Percentiles rank a stretch among this genome's conserved stretches.
phyloP scores from a whole-genome alignment of 2,888 invertebrate species.

The Eilema griseolum region DNA sequence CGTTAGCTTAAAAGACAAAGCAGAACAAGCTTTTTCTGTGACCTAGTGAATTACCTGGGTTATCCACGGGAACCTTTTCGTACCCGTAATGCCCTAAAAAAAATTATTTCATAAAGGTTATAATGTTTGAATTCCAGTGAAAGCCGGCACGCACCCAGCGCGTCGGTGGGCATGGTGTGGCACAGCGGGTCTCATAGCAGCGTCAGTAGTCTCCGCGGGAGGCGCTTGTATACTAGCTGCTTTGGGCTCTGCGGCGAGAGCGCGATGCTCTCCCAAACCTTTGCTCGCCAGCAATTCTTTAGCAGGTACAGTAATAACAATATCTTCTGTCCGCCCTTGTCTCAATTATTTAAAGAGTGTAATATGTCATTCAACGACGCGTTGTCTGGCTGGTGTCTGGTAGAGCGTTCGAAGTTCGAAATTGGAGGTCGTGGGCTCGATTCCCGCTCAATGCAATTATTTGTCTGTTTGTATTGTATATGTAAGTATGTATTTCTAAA shows the following conservation, averaged over 20 bases:
- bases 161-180: conserved; percentile 92
- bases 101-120: not conserved
- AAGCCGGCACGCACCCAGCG: conserved; percentile 85
- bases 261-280: conserved; percentile 88
- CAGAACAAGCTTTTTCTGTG: too few relatives aligned
- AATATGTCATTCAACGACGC: not conserved
- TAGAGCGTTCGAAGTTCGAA: too few relatives aligned
- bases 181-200: conserved; percentile 90
- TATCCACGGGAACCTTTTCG: too few relatives aligned
- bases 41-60: too few relatives aligned
- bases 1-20: too few relatives aligned
- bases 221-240: conserved; percentile 92
- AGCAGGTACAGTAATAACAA: conserved; percentile 87
- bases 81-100: not conserved
- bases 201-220: conserved; percentile 90
- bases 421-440: too few relatives aligned
- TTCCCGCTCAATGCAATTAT: too few relatives aligned
- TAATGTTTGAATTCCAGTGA: conserved; percentile 63
- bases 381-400: not conserved
- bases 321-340: not conserved
- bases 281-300: conserved; percentile 91
- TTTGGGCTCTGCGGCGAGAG: conserved; percentile 92
- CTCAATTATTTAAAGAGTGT: not conserved
- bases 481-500: too few relatives aligned
- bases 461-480: too few relatives aligned